Evolutionary conservation across 2,888 invertebrate genomes (phyloP), one percentile per base, ranked within the genome.

Genomic region (Latheticus oryzae): DNA sequence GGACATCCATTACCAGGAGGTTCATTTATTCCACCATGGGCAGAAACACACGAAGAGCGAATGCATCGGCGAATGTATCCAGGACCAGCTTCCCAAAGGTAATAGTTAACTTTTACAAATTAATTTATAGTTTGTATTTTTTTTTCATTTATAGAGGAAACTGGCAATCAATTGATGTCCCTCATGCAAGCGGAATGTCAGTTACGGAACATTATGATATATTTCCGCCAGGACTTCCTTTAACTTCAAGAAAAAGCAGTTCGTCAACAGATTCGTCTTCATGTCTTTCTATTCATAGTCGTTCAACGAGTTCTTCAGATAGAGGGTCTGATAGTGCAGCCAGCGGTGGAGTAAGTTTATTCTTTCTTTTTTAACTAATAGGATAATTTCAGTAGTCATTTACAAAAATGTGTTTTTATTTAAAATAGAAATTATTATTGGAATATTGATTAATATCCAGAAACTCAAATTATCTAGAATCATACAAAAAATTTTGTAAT

Each of bases 211-310:
- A 78, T 58, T 79, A 77, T 57, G 79, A 79, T 60, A 77, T 78
- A 56, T 77, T 79, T 64, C 78, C 78, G 12, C 72, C 76, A 2
- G 76, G 70, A n/a, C 63, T 75, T 47, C 77, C 80, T 21, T 67
- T 83, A 57, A 80, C 82, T 7, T 84, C 84, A 13, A 79, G 84
- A 13, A 84, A 85, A 73, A 84, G 83, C 71, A 84, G 84, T 63
- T 84, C 84, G 28, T 85, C 85, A 0, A 84, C 84, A 2, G 85
- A 85, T 58, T 84, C 84, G 21, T 84, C 81, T 1, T 81, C 81
- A 3, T 81, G 84, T 69, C 74, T 84, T 21, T 84, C 84, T 2
- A 82, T 83, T 21, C 84, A 84, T 63, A 84, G 84, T 63, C 77
- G 84, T 56, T 84, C 84, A 1, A 78, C 80, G 1, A 79, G 81